Base-by-base conservation (phyloP, 1,140 invertebrate species). In the Drosophila subobscura region DNA sequence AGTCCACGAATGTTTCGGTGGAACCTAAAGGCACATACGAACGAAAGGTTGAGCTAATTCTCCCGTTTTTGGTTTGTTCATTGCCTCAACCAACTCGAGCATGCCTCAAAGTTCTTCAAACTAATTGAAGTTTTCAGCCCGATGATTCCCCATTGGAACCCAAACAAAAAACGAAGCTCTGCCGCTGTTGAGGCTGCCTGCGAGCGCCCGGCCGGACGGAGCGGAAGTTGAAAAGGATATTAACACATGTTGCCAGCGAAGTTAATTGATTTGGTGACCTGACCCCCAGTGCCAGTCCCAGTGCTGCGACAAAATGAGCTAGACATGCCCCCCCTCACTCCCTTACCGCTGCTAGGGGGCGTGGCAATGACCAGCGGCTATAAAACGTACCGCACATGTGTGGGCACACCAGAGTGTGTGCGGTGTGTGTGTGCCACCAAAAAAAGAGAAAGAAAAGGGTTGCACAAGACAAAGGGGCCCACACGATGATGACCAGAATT, bases 281-380 rank as follows among this genome's bases (percentile, higher is more conserved):
- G 33, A 33, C 29, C 29, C 2, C 29, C 29, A 8, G 29, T 1
- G 0, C 23, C 27, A 27, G 27, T 27, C 75, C 81, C 75, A 65
- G 79, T 55, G 60, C 44, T 37, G 42, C 33, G 27, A 33, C 25
- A 67, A 86, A 85, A 85, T 80, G 77, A 66, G 73, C 81, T 80
- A 78, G 77, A 77, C 73, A 58, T 49, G 8, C 16, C 51, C 33
- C 33, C 22, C 60, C 12, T 37, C 45, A 3, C 16, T 25, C 37
- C 44, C 53, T 47, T 27, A 25, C 16, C 14, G 50, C 33, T 52
- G 37, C 7, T 10, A 8, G 57, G 44, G 76, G 80, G 81, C 72
- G 77, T 90, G 74, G 58, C 85, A 70, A 90, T 90, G 80, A 77
- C 89, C 88, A 89, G 89, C 72, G 89, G 89, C 88, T 77, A 90